phyloP scores from a whole-genome alignment of 2,797 vertebrate genomes.

The Pogonophryne albipinna region DNA sequence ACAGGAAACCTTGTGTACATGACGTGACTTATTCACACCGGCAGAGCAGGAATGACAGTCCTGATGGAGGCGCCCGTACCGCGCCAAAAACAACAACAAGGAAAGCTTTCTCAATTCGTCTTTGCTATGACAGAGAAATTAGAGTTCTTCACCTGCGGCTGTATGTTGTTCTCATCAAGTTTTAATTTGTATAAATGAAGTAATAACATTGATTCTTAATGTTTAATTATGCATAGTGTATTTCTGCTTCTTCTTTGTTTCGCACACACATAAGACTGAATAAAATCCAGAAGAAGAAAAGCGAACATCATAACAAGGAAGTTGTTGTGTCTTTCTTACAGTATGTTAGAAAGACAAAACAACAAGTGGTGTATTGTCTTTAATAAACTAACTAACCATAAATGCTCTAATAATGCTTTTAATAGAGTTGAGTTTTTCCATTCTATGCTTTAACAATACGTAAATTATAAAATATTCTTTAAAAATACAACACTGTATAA shows the following conservation, averaged over 20 bases:
- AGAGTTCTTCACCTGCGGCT: background rate
- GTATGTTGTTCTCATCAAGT: background rate
- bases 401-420: too few species aligned
- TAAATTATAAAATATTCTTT: background rate
- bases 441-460: too few species aligned
- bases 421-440: too few species aligned
- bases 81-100: background rate
- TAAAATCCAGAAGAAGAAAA: too few species aligned
- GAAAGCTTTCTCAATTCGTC: background rate
- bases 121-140: background rate
- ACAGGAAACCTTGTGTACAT: background rate
- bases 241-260: background rate
- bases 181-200: background rate
- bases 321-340: too few species aligned
- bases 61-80: conserved; percentile 20
- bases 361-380: too few species aligned
- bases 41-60: conserved; percentile 12
- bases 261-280: too few species aligned
- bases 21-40: conserved; percentile 21
- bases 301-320: too few species aligned
- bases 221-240: background rate
- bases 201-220: background rate
- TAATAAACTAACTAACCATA: too few species aligned
- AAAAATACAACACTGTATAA: background rate
- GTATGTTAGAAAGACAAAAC: too few species aligned